Evolutionary conservation across 1,140 invertebrate species (phyloP).

Genomic region (Neocloeon triangulifer): DNA sequence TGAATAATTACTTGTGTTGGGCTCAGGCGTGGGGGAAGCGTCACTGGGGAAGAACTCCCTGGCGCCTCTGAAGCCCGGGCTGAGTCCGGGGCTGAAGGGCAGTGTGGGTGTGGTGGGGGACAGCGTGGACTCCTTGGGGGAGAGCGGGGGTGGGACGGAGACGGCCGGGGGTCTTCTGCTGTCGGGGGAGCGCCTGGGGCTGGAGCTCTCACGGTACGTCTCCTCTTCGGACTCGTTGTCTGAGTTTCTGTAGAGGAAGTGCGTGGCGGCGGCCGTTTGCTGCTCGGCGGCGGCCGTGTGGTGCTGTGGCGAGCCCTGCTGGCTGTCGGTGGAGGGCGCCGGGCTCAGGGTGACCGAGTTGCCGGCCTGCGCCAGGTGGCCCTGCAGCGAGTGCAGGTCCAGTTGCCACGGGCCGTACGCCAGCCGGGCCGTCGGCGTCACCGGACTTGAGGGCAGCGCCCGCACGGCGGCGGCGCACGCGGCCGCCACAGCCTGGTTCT

Average conservation of each 20-base stretch:
- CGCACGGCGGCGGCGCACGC: background rate
- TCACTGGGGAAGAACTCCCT: conserved; percentile 52
- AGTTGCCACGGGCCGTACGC: background rate
- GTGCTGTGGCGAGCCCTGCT: conserved; percentile 61
- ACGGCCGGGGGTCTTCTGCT: background rate
- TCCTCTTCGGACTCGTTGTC: no score
- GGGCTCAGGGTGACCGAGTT: conserved; percentile 77
- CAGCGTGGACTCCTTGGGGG: conserved; percentile 14
- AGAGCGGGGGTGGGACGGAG: no score
- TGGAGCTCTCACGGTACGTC: background rate
- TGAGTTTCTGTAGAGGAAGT: conserved; percentile 17
- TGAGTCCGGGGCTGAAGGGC: conserved; percentile 6
- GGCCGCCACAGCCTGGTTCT: conserved; percentile 22
- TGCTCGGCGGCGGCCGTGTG: conserved; percentile 17
- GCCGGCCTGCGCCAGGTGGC: conserved; percentile 29
- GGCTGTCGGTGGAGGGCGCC: conserved; percentile 68
- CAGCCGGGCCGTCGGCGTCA: background rate
- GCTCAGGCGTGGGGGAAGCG: conserved; percentile 47
- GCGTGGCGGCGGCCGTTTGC: conserved; percentile 20
- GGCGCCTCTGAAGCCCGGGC: conserved; percentile 11
- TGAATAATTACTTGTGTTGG: conserved; percentile 47
- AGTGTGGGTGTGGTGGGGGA: conserved; percentile 9
- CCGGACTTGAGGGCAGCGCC: background rate
- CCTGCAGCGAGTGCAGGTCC: background rate
- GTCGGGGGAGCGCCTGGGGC: conserved; percentile 3